Evolutionary conservation across 2,888 invertebrate genomes (phyloP), one percentile per base, ranked within the genome.

Genomic region (Phorcus lineatus): DNA sequence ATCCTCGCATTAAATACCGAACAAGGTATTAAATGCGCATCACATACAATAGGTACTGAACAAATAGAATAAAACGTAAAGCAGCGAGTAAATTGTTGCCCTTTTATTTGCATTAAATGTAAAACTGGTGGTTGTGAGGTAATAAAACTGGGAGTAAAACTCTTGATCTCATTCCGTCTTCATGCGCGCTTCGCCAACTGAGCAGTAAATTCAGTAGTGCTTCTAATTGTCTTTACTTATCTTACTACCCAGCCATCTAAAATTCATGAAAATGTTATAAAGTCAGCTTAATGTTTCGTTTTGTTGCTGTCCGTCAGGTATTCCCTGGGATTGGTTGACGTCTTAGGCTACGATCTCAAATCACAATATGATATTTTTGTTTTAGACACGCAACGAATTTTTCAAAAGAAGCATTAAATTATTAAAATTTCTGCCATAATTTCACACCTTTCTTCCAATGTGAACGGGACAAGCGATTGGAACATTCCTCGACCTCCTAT

Each of bases 101-200:
- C 40, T 31, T 70, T 70, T 70, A 70, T 70, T 36, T 70, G 70
- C 70, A 70, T 28, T 70, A 70, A 70, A 70, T 70, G 70, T 40
- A 36, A 31, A 70, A 70, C 70, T 70, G 19, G 70, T 40, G 36
- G 11, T 36, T 36, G 70, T 19, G 40, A 70, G 70, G 19, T 36
- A 40, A 70, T 70, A 70, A 70, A 70, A 40, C 19, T 47, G 7
- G 47, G 47, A 47, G 47, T 47, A 47, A 47, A 47, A 47, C 47
- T 13, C 7, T 9, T 47, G 47, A 47, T 47, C 47, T 47, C 47
- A 47, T 47, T 13, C 47, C 47, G 47, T 4, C 47, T 11, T 11
- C 47, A 11, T 47, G 47, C 47, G 47, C 47, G 47, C 47, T 47
- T 47, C 6, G 47, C 47, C 47, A 11, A 47, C 11, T 47, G 47